phyloP scores from a whole-genome alignment of 2,113 vertebrate species.

The Tenebrosternarchus preto region DNA sequence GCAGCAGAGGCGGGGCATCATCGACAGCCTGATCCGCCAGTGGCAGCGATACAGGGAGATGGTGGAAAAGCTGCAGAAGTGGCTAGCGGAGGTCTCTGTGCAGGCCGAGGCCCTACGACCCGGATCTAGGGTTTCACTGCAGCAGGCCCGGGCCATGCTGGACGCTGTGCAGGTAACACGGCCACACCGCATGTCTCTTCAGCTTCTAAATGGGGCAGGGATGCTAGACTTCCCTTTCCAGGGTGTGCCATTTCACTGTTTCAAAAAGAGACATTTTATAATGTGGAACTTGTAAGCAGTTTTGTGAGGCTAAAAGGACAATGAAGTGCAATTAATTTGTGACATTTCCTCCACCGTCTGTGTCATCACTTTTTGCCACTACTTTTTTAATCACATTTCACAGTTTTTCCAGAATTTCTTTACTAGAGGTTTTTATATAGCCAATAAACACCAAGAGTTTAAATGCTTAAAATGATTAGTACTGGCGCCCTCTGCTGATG shows the following conservation, averaged over 20 bases:
- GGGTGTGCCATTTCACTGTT: neutral
- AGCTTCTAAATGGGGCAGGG: no score
- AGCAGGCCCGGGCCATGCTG: constrained; percentile 85
- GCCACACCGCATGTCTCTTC: neutral
- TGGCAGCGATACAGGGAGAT: constrained; percentile 95
- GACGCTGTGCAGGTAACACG: constrained; percentile 85
- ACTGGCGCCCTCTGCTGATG: neutral
- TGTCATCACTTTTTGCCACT: no score
- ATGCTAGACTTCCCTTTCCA: neutral
- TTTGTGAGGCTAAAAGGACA: neutral
- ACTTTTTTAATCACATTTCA: no score
- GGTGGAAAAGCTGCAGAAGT: constrained; percentile 87
- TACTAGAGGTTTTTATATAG: no score
- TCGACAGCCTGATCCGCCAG: constrained; percentile 91
- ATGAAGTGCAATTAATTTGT: neutral
- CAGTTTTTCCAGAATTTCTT: no score
- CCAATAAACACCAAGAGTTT: no score
- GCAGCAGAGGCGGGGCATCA: constrained; percentile 92
- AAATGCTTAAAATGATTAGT: neutral
- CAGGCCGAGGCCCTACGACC: constrained; percentile 70
- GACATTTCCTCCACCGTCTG: no score
- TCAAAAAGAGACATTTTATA: neutral
- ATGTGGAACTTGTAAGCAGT: neutral
- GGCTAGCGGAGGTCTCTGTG: constrained; percentile 82
- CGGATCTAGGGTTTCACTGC: constrained; percentile 76